Evolutionary conservation across 2,888 invertebrate genomes (phyloP).

Genomic region (Encarsia formosa): DNA sequence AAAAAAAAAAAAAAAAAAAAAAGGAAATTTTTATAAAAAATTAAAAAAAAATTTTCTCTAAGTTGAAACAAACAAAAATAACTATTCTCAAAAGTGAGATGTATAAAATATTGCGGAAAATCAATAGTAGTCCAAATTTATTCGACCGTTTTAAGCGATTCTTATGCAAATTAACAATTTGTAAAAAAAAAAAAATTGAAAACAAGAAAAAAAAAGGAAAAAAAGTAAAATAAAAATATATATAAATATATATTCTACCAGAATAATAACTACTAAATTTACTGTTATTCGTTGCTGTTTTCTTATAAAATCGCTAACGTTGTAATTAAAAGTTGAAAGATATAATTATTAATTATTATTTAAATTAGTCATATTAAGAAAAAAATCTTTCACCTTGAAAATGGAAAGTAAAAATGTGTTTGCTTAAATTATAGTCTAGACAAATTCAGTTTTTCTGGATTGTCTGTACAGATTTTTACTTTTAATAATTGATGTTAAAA

Average conservation of each 20-base stretch:
- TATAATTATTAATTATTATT: too few species aligned
- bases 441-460: too few species aligned
- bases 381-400: too few species aligned
- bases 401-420: too few species aligned
- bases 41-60: conserved; percentile 6
- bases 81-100: neutral
- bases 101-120: neutral
- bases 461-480: too few species aligned
- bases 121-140: neutral
- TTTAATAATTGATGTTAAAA: too few species aligned
- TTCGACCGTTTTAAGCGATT: too few species aligned
- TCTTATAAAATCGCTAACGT: too few species aligned
- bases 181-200: conserved; percentile 6
- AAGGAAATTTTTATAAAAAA: conserved; percentile 7
- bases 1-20: neutral
- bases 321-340: too few species aligned
- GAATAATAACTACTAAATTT: conserved; percentile 8
- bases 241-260: conserved; percentile 4
- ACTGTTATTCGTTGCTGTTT: too few species aligned
- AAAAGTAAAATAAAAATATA: conserved; percentile 5
- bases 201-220: conserved; percentile 1
- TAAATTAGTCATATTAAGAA: too few species aligned
- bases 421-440: too few species aligned
- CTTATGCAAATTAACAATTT: conserved; percentile 8
- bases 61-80: neutral